These are phyloP conservation scores for Brachyistius frenatus DNA, from an alignment of 2,113 vertebrate species.

Conservation along the genomic window DNA sequence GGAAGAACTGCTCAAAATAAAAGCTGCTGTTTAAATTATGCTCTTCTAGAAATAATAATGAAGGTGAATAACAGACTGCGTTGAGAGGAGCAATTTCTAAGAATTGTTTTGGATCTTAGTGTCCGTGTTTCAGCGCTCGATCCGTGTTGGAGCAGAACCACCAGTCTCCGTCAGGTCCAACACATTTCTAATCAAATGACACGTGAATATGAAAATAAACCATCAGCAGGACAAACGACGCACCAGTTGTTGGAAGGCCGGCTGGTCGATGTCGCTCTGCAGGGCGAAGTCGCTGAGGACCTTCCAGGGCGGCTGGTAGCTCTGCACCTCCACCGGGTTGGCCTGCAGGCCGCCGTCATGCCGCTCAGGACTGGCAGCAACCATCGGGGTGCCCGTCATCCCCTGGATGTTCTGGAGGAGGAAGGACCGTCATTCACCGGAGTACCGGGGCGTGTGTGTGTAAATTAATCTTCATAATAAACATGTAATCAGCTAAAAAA, in stretches of 20 bases:
- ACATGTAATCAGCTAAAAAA: background rate
- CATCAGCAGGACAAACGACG: slow-evolving; percentile 56
- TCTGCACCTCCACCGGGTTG: slow-evolving; percentile 98
- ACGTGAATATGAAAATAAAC: too few relatives aligned
- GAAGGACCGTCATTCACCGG: background rate
- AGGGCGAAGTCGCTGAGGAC: slow-evolving; percentile 99
- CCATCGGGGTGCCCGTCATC: slow-evolving; percentile 99
- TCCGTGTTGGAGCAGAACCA: too few relatives aligned
- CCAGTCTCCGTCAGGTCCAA: too few relatives aligned
- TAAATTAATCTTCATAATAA: slow-evolving; percentile 32
- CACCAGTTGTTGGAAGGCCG: slow-evolving; percentile 99
- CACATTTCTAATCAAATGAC: too few relatives aligned
- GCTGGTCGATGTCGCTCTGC: slow-evolving; percentile 99
- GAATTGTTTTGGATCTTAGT: too few relatives aligned
- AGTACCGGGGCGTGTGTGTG: slow-evolving; percentile 1
- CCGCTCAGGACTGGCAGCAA: slow-evolving; percentile 97
- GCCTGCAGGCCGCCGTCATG: slow-evolving; percentile 98
- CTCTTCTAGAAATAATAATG: too few relatives aligned
- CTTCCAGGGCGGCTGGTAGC: slow-evolving; percentile 99
- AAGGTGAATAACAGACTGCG: too few relatives aligned
- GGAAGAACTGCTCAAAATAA: too few relatives aligned
- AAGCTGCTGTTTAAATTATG: too few relatives aligned
- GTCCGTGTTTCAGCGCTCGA: too few relatives aligned
- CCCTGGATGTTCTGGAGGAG: slow-evolving; percentile 96
- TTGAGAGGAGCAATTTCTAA: too few relatives aligned